Evolutionary conservation across 2,888 invertebrate species (phyloP), one percentile per base, ranked within the genome.

Genomic region (Apamea crenata): DNA sequence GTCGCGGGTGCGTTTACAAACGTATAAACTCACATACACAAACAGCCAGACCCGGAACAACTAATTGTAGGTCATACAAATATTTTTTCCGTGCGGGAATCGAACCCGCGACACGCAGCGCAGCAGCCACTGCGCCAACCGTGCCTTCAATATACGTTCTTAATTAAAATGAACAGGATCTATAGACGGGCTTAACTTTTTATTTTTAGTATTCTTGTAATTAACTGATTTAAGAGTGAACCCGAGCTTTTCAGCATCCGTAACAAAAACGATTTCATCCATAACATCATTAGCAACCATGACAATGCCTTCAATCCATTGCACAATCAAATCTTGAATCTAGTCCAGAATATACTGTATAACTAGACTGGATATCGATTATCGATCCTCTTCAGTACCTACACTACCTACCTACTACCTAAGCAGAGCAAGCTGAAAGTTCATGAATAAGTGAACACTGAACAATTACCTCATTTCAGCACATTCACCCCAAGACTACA

Each of bases 401-500:
- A 66, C 25, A 56, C 8, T 47, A 61, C n/a, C 14, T 47, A n/a
- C 25, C 12, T 32, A 32, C 32, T 80, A 56, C 70, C 66, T n/a
- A 59, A 53, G n/a, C 67, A 44, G 44, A 61, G 47, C 65, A 59
- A 70, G 68, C 44, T 80, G 68, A 36, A 63, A 68, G 56, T 77
- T 88, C 88, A 88, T 92, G 89, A 90, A 90, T 91, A 91, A 89
- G 82, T 81, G 84, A 89, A 70, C 77, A 78, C 66, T 80, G 69
- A 74, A 79, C 81, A 84, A 86, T 78, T 85, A 87, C 83, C 89
- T 87, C 73, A 87, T 88, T 89, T 85, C 86, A 88, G 90, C 78
- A 53, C 91, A 82, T 91, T 92, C 88, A 92, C 92, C 92, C 90
- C 83, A 77, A 71, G 83, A 82, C 87, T 76, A 81, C 47, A 72